A percentile compares a stretch with the other conserved stretches of the same genome.
Conservation (phyloP, 2,797 vertebrate genomes). For the Trematomus bernacchii region DNA sequence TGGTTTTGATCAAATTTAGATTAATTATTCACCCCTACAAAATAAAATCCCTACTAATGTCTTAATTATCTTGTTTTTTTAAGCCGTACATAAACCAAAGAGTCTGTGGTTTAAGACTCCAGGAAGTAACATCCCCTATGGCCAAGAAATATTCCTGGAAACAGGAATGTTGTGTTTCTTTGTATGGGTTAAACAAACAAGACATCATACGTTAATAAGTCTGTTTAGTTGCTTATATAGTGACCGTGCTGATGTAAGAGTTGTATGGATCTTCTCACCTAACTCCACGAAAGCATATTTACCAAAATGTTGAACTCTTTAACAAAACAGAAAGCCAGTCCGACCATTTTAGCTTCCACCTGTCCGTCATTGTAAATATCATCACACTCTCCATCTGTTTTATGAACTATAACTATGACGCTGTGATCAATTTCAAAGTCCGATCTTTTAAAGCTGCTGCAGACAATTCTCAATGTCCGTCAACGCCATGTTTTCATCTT, state of each 20-base stretch:
- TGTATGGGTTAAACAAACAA: not conserved
- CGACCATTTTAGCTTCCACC: constrained; percentile 23
- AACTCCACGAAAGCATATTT: no score
- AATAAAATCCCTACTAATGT: no score
- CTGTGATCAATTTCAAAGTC: constrained; percentile 2
- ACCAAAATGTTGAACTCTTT: no score
- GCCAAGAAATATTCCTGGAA: not conserved
- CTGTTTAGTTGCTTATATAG: not conserved
- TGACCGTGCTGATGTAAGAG: not conserved
- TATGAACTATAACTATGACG: not conserved
- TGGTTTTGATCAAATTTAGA: no score
- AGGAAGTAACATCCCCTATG: not conserved
- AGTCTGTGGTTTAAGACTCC: not conserved
- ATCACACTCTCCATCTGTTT: constrained; percentile 13
- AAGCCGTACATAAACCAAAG: not conserved
- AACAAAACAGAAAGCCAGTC: constrained; percentile 26
- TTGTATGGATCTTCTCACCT: not conserved
- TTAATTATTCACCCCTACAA: no score
- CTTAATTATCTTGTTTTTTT: constrained; percentile 1
- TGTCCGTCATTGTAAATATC: constrained; percentile 26
- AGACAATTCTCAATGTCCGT: not conserved
- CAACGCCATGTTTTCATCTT: not conserved
- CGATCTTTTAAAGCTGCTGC: constrained; percentile 5
- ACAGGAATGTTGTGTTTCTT: not conserved
- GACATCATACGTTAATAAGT: not conserved